Evolutionary conservation across 2,888 invertebrate genomes (phyloP).

Genomic region (Lissocephala sabroskyi): DNA sequence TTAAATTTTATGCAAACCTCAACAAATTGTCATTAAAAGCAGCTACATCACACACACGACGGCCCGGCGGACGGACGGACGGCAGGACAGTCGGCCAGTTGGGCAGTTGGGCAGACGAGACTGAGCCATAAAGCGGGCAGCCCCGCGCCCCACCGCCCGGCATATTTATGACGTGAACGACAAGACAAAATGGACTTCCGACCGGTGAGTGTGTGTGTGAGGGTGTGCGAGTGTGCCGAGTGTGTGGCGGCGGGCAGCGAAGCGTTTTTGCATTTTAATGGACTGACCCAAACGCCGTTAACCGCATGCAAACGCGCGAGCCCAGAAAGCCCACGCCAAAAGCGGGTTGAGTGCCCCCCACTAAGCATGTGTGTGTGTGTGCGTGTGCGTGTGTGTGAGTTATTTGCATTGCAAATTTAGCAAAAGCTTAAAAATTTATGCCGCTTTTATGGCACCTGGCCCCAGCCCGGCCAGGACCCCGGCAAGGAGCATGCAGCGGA

Average conservation of each 20-base stretch:
- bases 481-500: conserved; percentile 29
- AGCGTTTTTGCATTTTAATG: conserved; percentile 59
- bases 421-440: conserved; percentile 57
- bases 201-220: conserved; percentile 6
- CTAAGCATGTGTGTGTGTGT: conserved; percentile 6
- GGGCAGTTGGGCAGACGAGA: no score
- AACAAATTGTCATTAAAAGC: conserved; percentile 64
- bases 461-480: no score
- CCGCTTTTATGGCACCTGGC: conserved; percentile 61
- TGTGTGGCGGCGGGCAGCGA: not conserved
- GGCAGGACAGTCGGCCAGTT: no score
- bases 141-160: conserved; percentile 51
- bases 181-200: conserved; percentile 66
- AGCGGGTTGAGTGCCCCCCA: conserved; percentile 6
- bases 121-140: conserved; percentile 48
- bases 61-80: conserved; percentile 1
- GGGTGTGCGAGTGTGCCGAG: not conserved
- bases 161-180: conserved; percentile 65
- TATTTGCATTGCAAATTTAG: conserved; percentile 59
- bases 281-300: conserved; percentile 62
- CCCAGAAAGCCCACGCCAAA: not conserved
- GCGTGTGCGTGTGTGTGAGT: conserved; percentile 6
- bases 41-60: conserved; percentile 15
- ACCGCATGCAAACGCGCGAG: conserved; percentile 51
- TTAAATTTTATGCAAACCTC: conserved; percentile 56